These are phyloP conservation scores for Sialis lutaria DNA, from an alignment of 2,888 invertebrate genomes.

Conservation along the genomic window DNA sequence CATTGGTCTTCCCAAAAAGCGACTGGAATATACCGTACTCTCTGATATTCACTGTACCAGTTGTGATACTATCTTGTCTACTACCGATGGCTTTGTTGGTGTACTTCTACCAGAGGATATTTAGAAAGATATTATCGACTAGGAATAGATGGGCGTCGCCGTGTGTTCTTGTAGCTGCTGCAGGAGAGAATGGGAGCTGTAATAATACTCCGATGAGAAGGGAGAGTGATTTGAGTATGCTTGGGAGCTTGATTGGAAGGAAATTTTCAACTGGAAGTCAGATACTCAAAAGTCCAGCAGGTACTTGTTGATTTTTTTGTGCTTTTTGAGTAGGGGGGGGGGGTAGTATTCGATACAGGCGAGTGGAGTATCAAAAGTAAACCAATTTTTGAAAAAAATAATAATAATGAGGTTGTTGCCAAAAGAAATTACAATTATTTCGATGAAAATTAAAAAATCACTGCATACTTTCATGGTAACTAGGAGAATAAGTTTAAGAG, in stretches of 20 bases:
- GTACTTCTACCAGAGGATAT: conserved; percentile 35
- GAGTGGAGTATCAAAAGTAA: too few species aligned
- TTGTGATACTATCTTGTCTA: conserved; percentile 29
- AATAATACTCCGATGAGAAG: conserved; percentile 19
- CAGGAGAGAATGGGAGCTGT: conserved; percentile 13
- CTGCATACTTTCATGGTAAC: too few species aligned
- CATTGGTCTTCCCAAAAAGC: conserved; percentile 32
- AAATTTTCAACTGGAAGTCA: conserved; percentile 25
- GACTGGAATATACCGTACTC: conserved; percentile 26
- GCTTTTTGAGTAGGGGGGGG: too few species aligned
- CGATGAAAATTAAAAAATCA: too few species aligned
- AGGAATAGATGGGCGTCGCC: conserved; percentile 31
- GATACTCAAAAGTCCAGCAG: conserved; percentile 8
- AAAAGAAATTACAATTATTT: too few species aligned
- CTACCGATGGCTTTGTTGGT: conserved; percentile 34
- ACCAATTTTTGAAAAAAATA: too few species aligned
- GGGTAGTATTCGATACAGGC: too few species aligned
- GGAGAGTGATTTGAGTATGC: conserved; percentile 29
- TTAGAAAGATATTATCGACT: conserved; percentile 31
- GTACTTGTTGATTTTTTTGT: too few species aligned
- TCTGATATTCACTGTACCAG: conserved; percentile 30
- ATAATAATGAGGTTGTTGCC: too few species aligned
- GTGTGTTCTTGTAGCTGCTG: conserved; percentile 22
- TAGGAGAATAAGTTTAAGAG: too few species aligned
- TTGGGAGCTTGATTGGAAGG: conserved; percentile 26